Percentiles rank a stretch among this genome's conserved stretches.
Conservation (phyloP, 2,888 invertebrate species). For the Cheilosia variabilis region DNA sequence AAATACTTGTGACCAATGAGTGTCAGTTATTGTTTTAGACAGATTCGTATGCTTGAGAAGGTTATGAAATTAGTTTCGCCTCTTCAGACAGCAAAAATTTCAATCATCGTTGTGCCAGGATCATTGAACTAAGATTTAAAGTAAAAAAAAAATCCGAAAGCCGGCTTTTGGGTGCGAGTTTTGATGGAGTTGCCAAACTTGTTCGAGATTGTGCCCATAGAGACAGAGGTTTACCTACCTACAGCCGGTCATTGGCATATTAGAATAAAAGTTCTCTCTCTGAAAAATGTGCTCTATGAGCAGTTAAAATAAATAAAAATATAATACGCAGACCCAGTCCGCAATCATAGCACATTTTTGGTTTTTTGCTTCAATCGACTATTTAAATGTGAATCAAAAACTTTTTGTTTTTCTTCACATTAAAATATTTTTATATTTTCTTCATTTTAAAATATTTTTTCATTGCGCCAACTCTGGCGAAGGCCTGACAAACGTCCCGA, state of each 20-base stretch:
- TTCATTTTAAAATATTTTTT: no score
- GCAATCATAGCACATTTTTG: no score
- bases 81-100: conserved; percentile 31
- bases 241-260: neutral
- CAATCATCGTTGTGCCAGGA: conserved; percentile 31
- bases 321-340: no score
- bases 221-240: neutral
- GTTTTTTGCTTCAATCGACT: no score
- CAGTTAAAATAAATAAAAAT: no score
- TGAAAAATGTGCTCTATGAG: neutral
- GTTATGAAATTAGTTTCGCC: conserved; percentile 57
- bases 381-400: no score
- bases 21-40: conserved; percentile 50
- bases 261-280: neutral
- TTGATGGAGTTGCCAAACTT: conserved; percentile 35
- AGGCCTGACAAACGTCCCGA: no score
- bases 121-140: conserved; percentile 44
- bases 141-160: conserved; percentile 7
- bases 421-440: no score
- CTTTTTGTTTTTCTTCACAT: no score
- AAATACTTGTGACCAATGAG: conserved; percentile 32
- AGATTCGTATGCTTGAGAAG: conserved; percentile 14
- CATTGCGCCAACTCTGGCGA: no score
- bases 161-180: conserved; percentile 8
- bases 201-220: conserved; percentile 15